These are phyloP conservation scores for Batillaria attramentaria DNA, from an alignment of 1,140 invertebrate species.

Conservation along the genomic window DNA sequence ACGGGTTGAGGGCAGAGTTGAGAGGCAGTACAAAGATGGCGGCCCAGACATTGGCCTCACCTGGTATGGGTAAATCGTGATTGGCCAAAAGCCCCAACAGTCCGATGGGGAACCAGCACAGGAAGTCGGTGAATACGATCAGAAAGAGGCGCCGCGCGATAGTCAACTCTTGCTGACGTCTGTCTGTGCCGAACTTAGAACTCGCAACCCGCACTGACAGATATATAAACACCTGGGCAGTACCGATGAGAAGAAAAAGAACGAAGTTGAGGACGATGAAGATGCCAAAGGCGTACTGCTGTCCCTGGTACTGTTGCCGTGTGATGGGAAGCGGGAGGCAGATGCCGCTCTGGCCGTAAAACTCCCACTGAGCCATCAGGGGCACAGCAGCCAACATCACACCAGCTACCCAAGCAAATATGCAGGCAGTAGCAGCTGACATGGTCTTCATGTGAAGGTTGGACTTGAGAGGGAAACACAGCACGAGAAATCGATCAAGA, in stretches of 20 bases:
- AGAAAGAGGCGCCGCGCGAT: constrained; percentile 43
- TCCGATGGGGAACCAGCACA: constrained; percentile 44
- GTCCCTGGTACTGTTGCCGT: constrained; percentile 24
- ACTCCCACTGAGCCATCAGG: constrained; percentile 15
- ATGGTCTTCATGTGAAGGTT: constrained; percentile 27
- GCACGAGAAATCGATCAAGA: constrained; percentile 51
- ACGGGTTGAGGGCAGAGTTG: constrained; percentile 53
- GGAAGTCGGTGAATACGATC: constrained; percentile 42
- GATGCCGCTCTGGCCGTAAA: constrained; percentile 48
- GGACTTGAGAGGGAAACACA: constrained; percentile 56
- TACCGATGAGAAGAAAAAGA: constrained; percentile 39
- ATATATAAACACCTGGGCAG: constrained; percentile 46
- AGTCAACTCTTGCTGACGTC: constrained; percentile 28
- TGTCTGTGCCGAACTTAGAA: background rate
- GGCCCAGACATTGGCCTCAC: constrained; percentile 47
- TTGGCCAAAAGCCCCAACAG: constrained; percentile 40
- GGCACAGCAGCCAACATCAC: constrained; percentile 30
- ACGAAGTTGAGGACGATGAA: constrained; percentile 48
- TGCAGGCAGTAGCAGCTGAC: constrained; percentile 7
- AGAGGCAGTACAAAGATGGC: constrained; percentile 51
- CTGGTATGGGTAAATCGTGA: constrained; percentile 35
- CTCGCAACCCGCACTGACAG: constrained; percentile 26
- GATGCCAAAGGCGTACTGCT: constrained; percentile 42
- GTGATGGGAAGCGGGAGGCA: constrained; percentile 50
- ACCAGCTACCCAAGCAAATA: constrained; percentile 31